Percentiles rank a stretch among this genome's conserved stretches.
These are phyloP conservation scores for Listronotus bonariensis DNA, from an alignment of 1,140 invertebrate genomes.

Conservation along the genomic window DNA sequence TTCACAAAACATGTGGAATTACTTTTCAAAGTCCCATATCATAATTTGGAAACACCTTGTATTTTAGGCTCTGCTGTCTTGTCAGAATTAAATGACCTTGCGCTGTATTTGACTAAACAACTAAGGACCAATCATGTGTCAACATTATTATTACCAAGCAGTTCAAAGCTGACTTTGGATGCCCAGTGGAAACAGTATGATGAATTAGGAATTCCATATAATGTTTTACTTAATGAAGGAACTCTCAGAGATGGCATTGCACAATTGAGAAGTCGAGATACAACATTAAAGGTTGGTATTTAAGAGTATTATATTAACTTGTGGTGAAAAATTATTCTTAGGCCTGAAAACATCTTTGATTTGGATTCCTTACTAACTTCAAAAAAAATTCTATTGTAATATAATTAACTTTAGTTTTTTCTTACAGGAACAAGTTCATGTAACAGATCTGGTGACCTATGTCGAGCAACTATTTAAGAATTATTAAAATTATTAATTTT, in stretches of 20 bases:
- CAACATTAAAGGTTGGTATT: slow-evolving; percentile 67
- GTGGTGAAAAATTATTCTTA: too few relatives aligned
- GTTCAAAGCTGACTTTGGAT: slow-evolving; percentile 41
- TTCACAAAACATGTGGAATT: too few relatives aligned
- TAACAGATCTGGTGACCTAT: slow-evolving; percentile 58
- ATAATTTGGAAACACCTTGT: too few relatives aligned
- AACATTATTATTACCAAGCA: slow-evolving; percentile 48
- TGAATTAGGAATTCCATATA: slow-evolving; percentile 69
- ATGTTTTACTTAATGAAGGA: slow-evolving; percentile 65
- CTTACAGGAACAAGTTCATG: slow-evolving; percentile 60
- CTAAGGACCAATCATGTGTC: slow-evolving; percentile 59
- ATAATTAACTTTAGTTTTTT: slow-evolving; percentile 27
- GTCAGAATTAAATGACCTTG: slow-evolving; percentile 59
- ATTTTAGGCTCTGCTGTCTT: too few relatives aligned
- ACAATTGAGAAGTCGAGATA: slow-evolving; percentile 72
- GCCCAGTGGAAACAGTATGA: slow-evolving; percentile 52
- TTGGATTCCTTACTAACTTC: too few relatives aligned
- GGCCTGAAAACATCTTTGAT: too few relatives aligned
- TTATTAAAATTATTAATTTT: too few relatives aligned
- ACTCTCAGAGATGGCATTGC: slow-evolving; percentile 75
- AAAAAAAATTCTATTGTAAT: slow-evolving; percentile 10
- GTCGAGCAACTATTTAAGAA: slow-evolving; percentile 54
- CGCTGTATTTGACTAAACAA: slow-evolving; percentile 59
- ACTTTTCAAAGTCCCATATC: too few relatives aligned
- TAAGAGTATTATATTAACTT: too few relatives aligned